Percentiles rank a stretch among this genome's conserved stretches.
Conservation (phyloP, 2,113 vertebrate genomes). For the Origma solitaria region DNA sequence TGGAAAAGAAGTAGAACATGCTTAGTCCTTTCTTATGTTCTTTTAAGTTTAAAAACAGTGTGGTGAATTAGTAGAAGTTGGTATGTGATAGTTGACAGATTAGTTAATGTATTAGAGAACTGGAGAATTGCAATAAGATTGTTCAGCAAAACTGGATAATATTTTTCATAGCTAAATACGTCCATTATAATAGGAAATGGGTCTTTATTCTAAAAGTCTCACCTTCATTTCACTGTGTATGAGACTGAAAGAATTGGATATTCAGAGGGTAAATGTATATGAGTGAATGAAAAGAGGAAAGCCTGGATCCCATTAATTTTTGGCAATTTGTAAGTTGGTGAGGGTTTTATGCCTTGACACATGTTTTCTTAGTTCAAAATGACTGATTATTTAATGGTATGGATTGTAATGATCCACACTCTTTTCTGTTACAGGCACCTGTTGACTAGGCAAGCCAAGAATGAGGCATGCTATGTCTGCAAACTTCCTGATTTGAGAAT, state of each 20-base stretch:
- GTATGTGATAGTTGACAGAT: background rate
- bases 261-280: background rate
- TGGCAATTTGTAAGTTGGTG: fast-evolving
- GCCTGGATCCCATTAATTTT: background rate
- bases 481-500: background rate
- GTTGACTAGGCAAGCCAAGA: background rate
- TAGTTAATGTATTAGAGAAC: background rate
- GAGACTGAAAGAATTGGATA: background rate
- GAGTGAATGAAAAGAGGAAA: background rate
- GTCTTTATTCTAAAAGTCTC: background rate
- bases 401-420: background rate
- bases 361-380: background rate
- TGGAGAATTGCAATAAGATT: background rate
- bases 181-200: background rate
- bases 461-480: background rate
- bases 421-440: background rate
- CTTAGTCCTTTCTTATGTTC: background rate
- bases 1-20: background rate
- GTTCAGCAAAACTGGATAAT: background rate
- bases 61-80: background rate
- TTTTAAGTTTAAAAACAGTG: background rate
- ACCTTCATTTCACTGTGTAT: background rate
- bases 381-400: background rate
- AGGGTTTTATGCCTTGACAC: background rate
- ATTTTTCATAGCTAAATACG: background rate